Percentiles rank a stretch among this genome's conserved stretches.
These are phyloP conservation scores for Diacarnus erythraeanus DNA, from an alignment of 37 sponge, comb jelly and placozoan genomes.

Conservation along the genomic window DNA sequence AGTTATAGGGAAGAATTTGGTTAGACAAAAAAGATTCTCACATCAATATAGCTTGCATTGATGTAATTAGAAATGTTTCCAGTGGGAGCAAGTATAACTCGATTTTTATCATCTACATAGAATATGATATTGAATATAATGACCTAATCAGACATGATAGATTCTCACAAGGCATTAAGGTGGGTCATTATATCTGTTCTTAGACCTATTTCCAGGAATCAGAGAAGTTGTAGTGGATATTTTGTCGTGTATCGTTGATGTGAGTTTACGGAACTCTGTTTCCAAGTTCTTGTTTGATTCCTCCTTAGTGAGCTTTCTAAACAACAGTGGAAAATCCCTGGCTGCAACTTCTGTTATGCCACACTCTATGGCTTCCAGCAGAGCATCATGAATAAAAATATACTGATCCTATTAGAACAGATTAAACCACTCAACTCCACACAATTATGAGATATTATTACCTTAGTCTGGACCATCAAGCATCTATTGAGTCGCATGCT, in stretches of 20 bases:
- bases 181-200: constrained; percentile 67
- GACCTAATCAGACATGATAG: neutral
- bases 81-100: constrained; percentile 42
- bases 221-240: neutral
- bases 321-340: constrained; percentile 60
- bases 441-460: neutral
- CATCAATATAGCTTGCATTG: constrained; percentile 93
- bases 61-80: constrained; percentile 92
- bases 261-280: constrained; percentile 50
- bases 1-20: neutral
- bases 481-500: constrained; percentile 67
- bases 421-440: neutral
- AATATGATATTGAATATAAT: neutral
- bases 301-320: constrained; percentile 45
- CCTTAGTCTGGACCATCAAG: constrained; percentile 92
- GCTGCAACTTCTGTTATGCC: constrained; percentile 86
- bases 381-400: constrained; percentile 92
- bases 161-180: constrained; percentile 63
- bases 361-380: constrained; percentile 89
- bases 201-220: constrained; percentile 44
- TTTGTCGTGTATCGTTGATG: constrained; percentile 14
- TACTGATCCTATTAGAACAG: constrained; percentile 69
- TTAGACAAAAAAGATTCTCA: constrained; percentile 10
- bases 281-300: constrained; percentile 38
- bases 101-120: constrained; percentile 50